A percentile compares a stretch with the other conserved stretches of the same genome.
These are phyloP conservation scores for Pangasianodon hypophthalmus DNA, from an alignment of 2,113 vertebrate genomes.

Conservation along the genomic window DNA sequence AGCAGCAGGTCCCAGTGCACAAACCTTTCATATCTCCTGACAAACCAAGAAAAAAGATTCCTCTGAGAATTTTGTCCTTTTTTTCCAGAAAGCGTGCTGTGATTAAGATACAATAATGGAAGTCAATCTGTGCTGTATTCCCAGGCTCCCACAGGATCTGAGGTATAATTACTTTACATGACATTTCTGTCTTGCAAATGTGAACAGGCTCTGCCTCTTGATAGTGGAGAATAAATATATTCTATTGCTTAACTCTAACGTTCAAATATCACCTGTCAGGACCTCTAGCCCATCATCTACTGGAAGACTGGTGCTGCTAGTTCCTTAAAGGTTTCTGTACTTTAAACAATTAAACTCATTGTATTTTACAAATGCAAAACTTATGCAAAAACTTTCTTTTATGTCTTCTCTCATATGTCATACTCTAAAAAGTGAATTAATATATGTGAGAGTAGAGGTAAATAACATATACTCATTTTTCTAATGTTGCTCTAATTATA, in stretches of 20 bases:
- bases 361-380: neutral
- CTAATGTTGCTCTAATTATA: neutral
- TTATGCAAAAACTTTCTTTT: neutral
- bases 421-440: neutral
- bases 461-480: neutral
- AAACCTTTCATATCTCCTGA: constrained; percentile 67
- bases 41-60: constrained; percentile 48
- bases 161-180: constrained; percentile 55
- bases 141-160: constrained; percentile 39
- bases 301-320: neutral
- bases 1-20: constrained; percentile 66
- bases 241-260: neutral
- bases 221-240: constrained; percentile 7
- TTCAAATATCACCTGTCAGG: neutral
- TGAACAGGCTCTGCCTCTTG: neutral
- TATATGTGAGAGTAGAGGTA: neutral
- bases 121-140: constrained; percentile 35
- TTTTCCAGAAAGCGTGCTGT: constrained; percentile 35
- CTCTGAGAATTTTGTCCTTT: constrained; percentile 42
- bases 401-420: neutral
- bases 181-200: constrained; percentile 29
- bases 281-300: neutral
- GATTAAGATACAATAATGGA: constrained; percentile 52
- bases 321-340: neutral
- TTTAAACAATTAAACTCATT: neutral